Evolutionary conservation across 2,113 vertebrate genomes (phyloP).

Genomic region (Salvelinus alpinus): DNA sequence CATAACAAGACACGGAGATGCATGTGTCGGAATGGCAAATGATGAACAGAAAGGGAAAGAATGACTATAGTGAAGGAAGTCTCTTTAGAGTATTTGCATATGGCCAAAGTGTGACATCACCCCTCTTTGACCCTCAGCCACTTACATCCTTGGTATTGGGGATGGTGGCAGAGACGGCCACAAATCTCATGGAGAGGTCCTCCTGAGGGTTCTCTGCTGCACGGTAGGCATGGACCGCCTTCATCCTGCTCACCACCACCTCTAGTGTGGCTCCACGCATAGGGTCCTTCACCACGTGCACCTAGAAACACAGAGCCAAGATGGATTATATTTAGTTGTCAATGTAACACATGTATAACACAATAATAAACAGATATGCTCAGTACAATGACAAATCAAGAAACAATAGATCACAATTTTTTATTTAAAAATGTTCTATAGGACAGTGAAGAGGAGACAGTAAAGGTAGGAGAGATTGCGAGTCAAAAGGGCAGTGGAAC

Average conservation of each 20-base stretch:
- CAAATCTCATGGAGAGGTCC: slow-evolving; percentile 82
- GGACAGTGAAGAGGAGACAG: too few relatives aligned
- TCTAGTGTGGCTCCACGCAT: slow-evolving; percentile 93
- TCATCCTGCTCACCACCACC: slow-evolving; percentile 97
- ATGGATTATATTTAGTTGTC: background rate
- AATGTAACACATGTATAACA: background rate
- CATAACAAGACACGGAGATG: too few relatives aligned
- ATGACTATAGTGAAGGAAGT: background rate
- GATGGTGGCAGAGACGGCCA: slow-evolving; percentile 95
- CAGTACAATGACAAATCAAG: background rate
- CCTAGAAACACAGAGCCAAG: slow-evolving; percentile 65
- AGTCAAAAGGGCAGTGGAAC: too few relatives aligned
- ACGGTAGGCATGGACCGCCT: slow-evolving; percentile 82
- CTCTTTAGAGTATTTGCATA: background rate
- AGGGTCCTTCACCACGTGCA: slow-evolving; percentile 92
- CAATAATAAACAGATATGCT: background rate
- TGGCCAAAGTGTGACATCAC: background rate
- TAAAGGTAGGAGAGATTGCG: too few relatives aligned
- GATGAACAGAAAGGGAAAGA: background rate
- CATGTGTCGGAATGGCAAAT: too few relatives aligned
- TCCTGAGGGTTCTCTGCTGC: slow-evolving; percentile 57
- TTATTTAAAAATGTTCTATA: too few relatives aligned
- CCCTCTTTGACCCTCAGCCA: slow-evolving; percentile 7
- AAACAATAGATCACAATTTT: background rate
- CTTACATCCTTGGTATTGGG: slow-evolving; percentile 93